These are phyloP conservation scores for Gymnoscopelus microlampas DNA, from an alignment of 2,797 vertebrate genomes.

Conservation along the genomic window DNA sequence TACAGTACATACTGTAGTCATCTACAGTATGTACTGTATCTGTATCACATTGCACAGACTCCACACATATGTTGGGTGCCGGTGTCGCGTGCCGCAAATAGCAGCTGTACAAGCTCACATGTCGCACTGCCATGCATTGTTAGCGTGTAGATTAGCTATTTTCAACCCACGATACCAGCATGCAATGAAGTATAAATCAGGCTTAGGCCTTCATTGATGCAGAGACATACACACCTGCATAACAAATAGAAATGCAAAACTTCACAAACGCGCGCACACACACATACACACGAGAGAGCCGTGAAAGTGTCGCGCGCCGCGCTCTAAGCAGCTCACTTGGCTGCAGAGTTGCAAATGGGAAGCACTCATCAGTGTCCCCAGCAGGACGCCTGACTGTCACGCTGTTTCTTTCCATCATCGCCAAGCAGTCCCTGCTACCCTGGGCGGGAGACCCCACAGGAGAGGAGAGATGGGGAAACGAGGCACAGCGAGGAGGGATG, in stretches of 20 bases:
- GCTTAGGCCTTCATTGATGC: neutral
- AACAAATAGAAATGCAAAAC: too few species aligned
- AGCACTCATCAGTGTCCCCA: constrained; percentile 84
- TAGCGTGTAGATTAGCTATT: too few species aligned
- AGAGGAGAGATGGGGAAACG: constrained; percentile 43
- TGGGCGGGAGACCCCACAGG: constrained; percentile 56
- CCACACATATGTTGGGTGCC: too few species aligned
- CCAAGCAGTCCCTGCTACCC: constrained; percentile 54
- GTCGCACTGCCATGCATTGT: too few species aligned
- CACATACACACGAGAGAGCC: constrained; percentile 17
- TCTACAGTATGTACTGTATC: too few species aligned
- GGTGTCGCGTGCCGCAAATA: too few species aligned
- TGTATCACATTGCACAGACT: too few species aligned
- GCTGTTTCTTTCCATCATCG: constrained; percentile 83
- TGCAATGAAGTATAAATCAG: too few species aligned
- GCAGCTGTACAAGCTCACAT: too few species aligned
- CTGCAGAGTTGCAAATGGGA: constrained; percentile 80
- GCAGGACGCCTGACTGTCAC: constrained; percentile 77
- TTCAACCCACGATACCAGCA: too few species aligned
- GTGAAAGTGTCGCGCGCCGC: constrained; percentile 56
- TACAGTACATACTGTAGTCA: too few species aligned
- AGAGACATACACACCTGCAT: constrained; percentile 33
- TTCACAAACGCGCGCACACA: constrained; percentile 17
- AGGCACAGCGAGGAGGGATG: constrained; percentile 8
- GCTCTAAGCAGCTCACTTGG: constrained; percentile 71